Base-by-base conservation (phyloP, 2,113 vertebrate species). In the Corydoras sp. region DNA sequence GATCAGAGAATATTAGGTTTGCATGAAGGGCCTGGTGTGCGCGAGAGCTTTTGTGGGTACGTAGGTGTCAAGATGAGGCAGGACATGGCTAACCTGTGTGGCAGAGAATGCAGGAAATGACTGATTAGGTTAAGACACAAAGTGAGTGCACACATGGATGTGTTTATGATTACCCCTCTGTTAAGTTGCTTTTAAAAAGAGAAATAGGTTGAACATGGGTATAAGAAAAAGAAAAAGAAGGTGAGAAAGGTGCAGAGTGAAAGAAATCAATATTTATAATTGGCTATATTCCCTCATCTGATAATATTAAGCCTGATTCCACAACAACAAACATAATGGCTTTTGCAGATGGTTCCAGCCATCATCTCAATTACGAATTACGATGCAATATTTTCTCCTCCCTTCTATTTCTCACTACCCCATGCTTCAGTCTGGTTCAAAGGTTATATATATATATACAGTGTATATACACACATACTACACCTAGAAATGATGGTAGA, bases 171-270 rank as follows among this genome's bases (percentile, higher is more conserved):
- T 68, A 58, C 70, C 63, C 67, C 53, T 48, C 50, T 68, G 54
- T 59, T 79, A 78, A 81, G 81, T 80, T 80, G 66, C 76, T 80
- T 81, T 76, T 14, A 35, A 35, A 80, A 74, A 75, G 73, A 69
- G 72, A 71, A 69, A 72, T 73, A 65, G 67, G 49, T 11, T 56
- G 60, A 62, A 58, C 64, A 55, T 68, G 13, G 62, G 49, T 50
- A 50, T 50, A 11, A 50, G 49, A 11, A 50, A 2, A 32, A 62
- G 35, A 55, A 65, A 65, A 43, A 53, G 50, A 63, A 63, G 51
- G 51, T 12, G 13, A 32, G 58, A 60, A 55, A 65, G 35, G 43
- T 24, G 18, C 18, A 24, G 18, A 24, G 18, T 43, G 58, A 68
- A 55, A 43, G 65, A 35, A 56, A 43, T 24, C 18, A 56, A 58